Evolutionary conservation across 2,797 vertebrate genomes (phyloP), one percentile per base, ranked within the genome.

Genomic region (Buceros bicornis): DNA sequence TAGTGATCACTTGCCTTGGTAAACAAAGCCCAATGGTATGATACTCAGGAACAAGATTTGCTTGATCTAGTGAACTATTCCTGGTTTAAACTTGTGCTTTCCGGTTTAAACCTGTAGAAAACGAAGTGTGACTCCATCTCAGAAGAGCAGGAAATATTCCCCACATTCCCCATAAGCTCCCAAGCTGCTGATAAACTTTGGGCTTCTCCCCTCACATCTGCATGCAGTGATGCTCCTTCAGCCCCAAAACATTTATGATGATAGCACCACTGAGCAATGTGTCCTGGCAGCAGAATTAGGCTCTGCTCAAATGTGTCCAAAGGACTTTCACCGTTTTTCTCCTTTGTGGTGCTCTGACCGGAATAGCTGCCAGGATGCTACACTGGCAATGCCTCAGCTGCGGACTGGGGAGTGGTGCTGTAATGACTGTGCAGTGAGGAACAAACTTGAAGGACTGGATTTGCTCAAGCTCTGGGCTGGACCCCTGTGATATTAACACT

Each of bases 401-500:
- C 53, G 91, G 67, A 22, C 7, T 28, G 51, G 45, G 13, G 33
- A 87, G 66, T 7, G 20, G 22, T 9, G 26, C 57, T 79, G 19
- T 9, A 54, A 21, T 40, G 79, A 73, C 24, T 24, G 33, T 0
- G 1, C 45, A 35, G 71, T 16, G 26, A 73, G 81, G 67, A 73
- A 74, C 0, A 0, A 73, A 64, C 42, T 22, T 24, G 28, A 70
- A 42, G 15, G 42, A 37, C 1, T 62, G 51, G 26, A 45, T 62
- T 57, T 89, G 33, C 57, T 57, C 51, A 71, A 37, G 20, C 33
- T 80, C 87, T 87, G 43, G 51, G 16, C 45, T 74, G 60, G 61
- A 65, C 2, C 4, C 2, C 20, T 0, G 0, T 35, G 56, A 33
- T 33, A 60, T 1, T 3, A 53, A 16, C 0, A 0, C 10, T 42